Evolutionary conservation across 2,113 vertebrate species (phyloP).

Genomic region (Morone saxatilis): DNA sequence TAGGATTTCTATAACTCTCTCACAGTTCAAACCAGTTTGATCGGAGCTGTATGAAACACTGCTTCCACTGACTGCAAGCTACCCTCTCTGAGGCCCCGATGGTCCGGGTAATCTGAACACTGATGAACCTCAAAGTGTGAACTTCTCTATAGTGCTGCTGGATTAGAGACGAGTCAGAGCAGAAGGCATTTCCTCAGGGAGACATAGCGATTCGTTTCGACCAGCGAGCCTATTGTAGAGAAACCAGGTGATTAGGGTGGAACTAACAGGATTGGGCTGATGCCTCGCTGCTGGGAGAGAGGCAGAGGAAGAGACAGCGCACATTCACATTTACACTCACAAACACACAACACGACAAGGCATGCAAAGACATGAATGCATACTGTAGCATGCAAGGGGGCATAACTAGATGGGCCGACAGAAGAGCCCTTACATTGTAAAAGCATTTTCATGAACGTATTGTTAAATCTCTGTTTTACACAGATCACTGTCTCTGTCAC

Average conservation of each 20-base stretch:
- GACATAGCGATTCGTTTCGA: conserved; percentile 33
- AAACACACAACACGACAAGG: background rate
- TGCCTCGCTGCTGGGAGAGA: conserved; percentile 26
- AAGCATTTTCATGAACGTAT: no score
- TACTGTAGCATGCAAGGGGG: background rate
- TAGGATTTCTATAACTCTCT: background rate
- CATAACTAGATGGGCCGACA: no score
- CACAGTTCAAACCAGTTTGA: background rate
- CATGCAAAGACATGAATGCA: background rate
- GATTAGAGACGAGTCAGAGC: conserved; percentile 29
- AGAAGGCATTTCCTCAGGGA: conserved; percentile 35
- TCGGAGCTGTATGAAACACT: background rate
- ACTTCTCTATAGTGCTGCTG: background rate
- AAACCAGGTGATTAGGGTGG: conserved; percentile 66
- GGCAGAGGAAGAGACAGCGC: background rate
- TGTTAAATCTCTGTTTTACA: no score
- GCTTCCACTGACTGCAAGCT: background rate
- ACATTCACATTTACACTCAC: background rate
- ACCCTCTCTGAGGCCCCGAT: conserved; percentile 9
- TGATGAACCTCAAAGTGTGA: conserved; percentile 6
- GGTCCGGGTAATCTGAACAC: background rate
- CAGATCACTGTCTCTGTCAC: no score
- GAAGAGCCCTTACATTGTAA: no score
- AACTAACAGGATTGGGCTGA: conserved; percentile 62
- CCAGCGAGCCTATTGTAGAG: conserved; percentile 37